phyloP scores from a whole-genome alignment of 1,140 invertebrate genomes.

The Pomacea maculata region DNA sequence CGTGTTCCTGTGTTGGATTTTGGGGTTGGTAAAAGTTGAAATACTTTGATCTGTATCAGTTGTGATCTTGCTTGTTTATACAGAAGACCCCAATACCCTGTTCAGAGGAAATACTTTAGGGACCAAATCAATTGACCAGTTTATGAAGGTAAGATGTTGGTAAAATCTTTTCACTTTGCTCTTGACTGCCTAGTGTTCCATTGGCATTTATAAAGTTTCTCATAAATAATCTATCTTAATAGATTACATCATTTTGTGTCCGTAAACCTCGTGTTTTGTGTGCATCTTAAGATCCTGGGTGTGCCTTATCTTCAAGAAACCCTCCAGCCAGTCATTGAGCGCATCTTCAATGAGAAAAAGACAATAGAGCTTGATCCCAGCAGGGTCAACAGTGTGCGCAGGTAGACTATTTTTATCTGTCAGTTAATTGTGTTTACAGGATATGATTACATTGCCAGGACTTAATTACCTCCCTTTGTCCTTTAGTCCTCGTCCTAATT shows the following conservation, averaged over 20 bases:
- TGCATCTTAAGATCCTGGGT: constrained; percentile 72
- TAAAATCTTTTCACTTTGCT: background rate
- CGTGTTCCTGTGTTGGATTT: too few relatives aligned
- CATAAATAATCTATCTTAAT: background rate
- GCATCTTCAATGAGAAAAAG: constrained; percentile 40
- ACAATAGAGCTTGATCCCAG: constrained; percentile 43
- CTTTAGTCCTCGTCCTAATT: too few relatives aligned
- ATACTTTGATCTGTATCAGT: too few relatives aligned
- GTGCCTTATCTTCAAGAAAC: constrained; percentile 88
- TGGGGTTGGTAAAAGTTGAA: too few relatives aligned
- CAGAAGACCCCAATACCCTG: constrained; percentile 85
- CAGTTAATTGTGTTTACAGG: too few relatives aligned
- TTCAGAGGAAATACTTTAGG: constrained; percentile 93
- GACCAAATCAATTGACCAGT: constrained; percentile 96
- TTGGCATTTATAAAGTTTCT: background rate
- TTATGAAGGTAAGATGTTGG: constrained; percentile 75
- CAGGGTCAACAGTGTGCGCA: constrained; percentile 38
- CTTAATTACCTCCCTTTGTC: too few relatives aligned
- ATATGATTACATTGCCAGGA: too few relatives aligned
- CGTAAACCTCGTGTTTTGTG: too few relatives aligned
- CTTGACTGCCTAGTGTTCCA: background rate
- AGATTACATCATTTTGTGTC: background rate
- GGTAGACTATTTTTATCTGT: constrained; percentile 15
- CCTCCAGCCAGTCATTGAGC: constrained; percentile 82
- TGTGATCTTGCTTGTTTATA: too few relatives aligned